Percentiles rank a stretch among this genome's conserved stretches.
phyloP scores from a whole-genome alignment of 37 sponge, comb jelly and placozoan genomes.

The Tethya wilhelma region DNA sequence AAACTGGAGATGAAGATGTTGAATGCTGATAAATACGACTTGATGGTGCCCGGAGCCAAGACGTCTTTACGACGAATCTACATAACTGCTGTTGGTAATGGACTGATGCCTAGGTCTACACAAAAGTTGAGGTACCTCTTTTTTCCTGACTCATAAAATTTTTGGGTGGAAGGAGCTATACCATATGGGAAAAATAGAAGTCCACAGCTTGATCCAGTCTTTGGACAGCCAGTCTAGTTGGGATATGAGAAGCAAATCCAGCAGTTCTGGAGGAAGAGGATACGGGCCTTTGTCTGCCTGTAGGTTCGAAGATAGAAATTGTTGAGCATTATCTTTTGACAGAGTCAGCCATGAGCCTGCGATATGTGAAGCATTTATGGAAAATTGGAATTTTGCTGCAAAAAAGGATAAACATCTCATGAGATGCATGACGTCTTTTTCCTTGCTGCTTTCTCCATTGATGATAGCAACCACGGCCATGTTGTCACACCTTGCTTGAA shows the following conservation, averaged over 20 bases:
- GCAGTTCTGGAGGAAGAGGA: background rate
- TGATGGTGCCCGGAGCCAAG: no score
- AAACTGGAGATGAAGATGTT: background rate
- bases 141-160: constrained; percentile 4
- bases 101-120: no score
- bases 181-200: no score
- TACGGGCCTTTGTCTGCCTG: background rate
- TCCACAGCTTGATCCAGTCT: constrained; percentile 29
- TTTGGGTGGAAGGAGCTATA: background rate
- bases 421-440: constrained; percentile 27
- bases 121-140: no score
- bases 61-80: no score
- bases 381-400: background rate
- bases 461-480: constrained; percentile 23
- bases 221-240: constrained; percentile 30
- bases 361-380: constrained; percentile 4
- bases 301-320: background rate
- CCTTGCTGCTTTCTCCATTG: constrained; percentile 20
- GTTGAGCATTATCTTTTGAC: background rate
- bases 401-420: constrained; percentile 26
- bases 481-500: constrained; percentile 12
- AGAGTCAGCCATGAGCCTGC: background rate
- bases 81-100: no score
- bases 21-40: no score
- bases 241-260: no score